A percentile compares a stretch with the other conserved stretches of the same genome.
Evolutionary conservation across 2,113 vertebrate genomes (phyloP).

Genomic region (Oryzias woworae): DNA sequence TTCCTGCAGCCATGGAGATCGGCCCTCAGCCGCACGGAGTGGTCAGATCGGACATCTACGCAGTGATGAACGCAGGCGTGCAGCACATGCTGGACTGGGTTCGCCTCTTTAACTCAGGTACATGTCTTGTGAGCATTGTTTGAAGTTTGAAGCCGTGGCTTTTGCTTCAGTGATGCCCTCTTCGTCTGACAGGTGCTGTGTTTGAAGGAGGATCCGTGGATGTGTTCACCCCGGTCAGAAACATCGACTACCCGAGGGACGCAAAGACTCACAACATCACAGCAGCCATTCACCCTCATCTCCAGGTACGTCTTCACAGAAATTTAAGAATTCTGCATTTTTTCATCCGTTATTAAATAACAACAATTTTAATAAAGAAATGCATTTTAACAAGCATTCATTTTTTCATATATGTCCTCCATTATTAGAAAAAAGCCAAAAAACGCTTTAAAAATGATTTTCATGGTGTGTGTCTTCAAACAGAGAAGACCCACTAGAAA

Average conservation of each 20-base stretch:
- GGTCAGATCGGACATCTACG: constrained; percentile 69
- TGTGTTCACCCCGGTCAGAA: constrained; percentile 66
- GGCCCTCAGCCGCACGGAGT: constrained; percentile 74
- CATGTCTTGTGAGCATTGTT: neutral
- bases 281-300: constrained; percentile 69
- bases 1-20: constrained; percentile 68
- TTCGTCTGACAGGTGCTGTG: constrained; percentile 43
- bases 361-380: no score
- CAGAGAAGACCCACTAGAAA: no score
- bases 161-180: neutral
- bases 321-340: no score
- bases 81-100: constrained; percentile 70
- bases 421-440: no score
- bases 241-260: constrained; percentile 72
- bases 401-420: no score
- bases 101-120: constrained; percentile 71
- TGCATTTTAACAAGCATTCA: no score
- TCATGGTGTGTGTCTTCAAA: no score
- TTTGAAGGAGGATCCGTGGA: constrained; percentile 68
- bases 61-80: constrained; percentile 58
- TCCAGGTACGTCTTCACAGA: constrained; percentile 56
- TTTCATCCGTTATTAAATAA: no score
- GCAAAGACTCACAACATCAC: constrained; percentile 57
- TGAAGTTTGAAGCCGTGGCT: neutral
- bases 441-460: no score